phyloP scores from a whole-genome alignment of 2,888 invertebrate species.

The Hydropsyche betteni region DNA sequence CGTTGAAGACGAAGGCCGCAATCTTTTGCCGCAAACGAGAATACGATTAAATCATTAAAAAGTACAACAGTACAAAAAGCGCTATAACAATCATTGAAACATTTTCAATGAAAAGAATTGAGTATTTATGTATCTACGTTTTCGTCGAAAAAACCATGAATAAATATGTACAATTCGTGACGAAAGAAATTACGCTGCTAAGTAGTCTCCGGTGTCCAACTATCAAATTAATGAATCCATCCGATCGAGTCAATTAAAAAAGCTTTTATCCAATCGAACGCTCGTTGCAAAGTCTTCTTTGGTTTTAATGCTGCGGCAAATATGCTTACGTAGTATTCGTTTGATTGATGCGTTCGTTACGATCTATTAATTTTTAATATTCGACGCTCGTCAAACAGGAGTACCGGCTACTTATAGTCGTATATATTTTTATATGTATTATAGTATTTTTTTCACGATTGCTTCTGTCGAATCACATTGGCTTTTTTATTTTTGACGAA shows the following conservation, averaged over 20 bases:
- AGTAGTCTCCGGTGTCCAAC: conserved; percentile 23
- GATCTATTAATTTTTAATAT: conserved; percentile 31
- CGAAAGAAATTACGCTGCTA: conserved; percentile 22
- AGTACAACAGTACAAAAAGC: no score
- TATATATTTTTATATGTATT: no score
- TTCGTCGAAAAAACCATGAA: not conserved
- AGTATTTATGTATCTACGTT: not conserved
- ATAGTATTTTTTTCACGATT: no score
- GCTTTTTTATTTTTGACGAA: no score
- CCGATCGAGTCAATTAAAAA: conserved; percentile 15
- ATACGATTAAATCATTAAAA: no score
- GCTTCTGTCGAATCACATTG: no score
- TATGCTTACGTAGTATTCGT: conserved; percentile 7
- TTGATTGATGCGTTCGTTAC: conserved; percentile 33
- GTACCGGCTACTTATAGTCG: not conserved
- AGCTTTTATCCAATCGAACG: conserved; percentile 29
- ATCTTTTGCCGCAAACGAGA: no score
- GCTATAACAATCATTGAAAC: no score
- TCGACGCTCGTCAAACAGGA: conserved; percentile 20
- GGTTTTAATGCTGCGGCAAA: conserved; percentile 6
- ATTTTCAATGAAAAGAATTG: not conserved
- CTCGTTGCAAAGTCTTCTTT: not conserved
- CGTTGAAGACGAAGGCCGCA: not conserved
- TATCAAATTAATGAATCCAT: conserved; percentile 31
- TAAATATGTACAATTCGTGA: conserved; percentile 24